A percentile compares a stretch with the other conserved stretches of the same genome.
Evolutionary conservation across 2,797 vertebrate species (phyloP).

Genomic region (Phoxinus dragarum): DNA sequence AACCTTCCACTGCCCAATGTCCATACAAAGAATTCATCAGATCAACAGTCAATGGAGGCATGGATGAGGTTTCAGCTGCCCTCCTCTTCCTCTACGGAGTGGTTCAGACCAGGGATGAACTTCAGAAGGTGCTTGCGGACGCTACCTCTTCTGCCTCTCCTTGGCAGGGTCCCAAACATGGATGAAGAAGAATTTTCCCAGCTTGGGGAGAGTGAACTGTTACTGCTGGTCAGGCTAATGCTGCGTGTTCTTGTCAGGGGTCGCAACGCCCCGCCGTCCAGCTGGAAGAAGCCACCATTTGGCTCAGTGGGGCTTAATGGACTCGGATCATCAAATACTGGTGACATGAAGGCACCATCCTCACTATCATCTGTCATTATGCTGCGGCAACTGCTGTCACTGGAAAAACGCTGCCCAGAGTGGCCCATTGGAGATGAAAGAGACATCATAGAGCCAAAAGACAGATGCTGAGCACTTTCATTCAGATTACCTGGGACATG

Average conservation of each 20-base stretch:
- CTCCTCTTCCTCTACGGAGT: conserved; percentile 89
- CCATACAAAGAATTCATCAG: not conserved
- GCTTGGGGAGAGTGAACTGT: conserved; percentile 81
- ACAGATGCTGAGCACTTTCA: conserved; percentile 63
- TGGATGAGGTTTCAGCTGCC: conserved; percentile 30
- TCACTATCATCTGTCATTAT: conserved; percentile 86
- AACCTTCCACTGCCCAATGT: not conserved
- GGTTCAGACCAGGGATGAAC: conserved; percentile 90
- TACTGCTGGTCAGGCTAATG: conserved; percentile 80
- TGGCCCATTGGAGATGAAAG: conserved; percentile 47
- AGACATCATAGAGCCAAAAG: conserved; percentile 66
- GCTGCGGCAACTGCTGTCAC: conserved; percentile 90
- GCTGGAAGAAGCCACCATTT: conserved; percentile 79
- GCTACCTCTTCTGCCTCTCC: conserved; percentile 80
- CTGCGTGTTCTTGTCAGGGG: conserved; percentile 73
- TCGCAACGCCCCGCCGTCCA: conserved; percentile 50
- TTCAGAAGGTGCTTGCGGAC: conserved; percentile 88
- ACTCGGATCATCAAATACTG: conserved; percentile 82
- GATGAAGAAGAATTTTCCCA: conserved; percentile 76
- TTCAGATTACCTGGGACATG: conserved; percentile 78
- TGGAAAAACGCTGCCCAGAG: conserved; percentile 80
- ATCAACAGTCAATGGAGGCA: not conserved
- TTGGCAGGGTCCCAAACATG: conserved; percentile 89
- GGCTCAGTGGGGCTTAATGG: conserved; percentile 80
- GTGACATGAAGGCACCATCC: conserved; percentile 73